Evolutionary conservation across 2,113 vertebrate genomes (phyloP).

Genomic region (Leptosomus discolor): DNA sequence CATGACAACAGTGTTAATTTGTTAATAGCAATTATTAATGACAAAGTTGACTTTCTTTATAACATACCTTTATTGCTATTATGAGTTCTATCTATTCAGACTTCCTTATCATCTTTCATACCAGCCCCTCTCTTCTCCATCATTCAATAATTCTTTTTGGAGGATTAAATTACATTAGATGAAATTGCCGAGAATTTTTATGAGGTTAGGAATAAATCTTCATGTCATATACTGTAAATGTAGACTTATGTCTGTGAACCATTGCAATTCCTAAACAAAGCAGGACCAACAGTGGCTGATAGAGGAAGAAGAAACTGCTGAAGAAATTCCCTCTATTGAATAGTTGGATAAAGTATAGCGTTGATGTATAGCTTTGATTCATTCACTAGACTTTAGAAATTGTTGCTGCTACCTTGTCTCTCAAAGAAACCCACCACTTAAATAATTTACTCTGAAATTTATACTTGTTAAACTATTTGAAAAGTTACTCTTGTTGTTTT

Average conservation of each 20-base stretch:
- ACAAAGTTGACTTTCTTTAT: not conserved
- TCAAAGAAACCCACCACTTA: not conserved
- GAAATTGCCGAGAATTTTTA: not conserved
- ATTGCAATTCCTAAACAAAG: not conserved
- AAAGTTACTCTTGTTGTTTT: not conserved
- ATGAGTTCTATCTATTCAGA: not conserved
- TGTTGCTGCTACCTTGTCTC: not conserved
- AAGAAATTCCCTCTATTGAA: not conserved
- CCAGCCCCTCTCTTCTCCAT: not conserved
- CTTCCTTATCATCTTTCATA: not conserved
- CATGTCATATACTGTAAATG: not conserved
- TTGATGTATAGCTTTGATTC: not conserved
- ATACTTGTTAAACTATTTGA: not conserved
- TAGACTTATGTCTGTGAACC: not conserved
- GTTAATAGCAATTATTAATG: not conserved
- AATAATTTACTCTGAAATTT: not conserved
- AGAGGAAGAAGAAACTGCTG: not conserved
- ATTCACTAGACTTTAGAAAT: not conserved
- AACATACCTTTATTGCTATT: not conserved
- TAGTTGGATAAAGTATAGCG: not conserved
- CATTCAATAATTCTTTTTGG: not conserved
- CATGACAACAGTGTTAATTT: not conserved
- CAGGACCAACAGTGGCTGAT: not conserved
- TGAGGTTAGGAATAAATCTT: not conserved
- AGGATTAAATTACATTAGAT: not conserved